phyloP scores from a whole-genome alignment of 2,113 vertebrate genomes.

The Oreochromis aureus region DNA sequence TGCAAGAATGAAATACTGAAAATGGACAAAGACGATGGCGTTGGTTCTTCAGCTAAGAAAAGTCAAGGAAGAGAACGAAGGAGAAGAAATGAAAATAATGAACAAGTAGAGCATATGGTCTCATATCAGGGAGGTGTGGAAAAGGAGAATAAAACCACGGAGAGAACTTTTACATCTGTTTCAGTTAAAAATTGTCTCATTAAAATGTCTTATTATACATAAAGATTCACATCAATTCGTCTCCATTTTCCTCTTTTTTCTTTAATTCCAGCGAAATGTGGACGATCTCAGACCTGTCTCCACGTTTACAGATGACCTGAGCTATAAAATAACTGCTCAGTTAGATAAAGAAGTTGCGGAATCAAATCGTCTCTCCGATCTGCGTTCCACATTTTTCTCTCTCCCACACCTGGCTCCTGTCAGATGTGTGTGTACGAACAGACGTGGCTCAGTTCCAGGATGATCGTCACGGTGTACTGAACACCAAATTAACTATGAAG shows the following conservation, averaged over 20 bases:
- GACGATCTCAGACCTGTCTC: accelerated
- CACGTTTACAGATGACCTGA: neutral
- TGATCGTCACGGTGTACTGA: neutral
- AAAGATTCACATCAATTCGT: neutral
- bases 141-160: neutral
- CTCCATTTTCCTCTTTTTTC: neutral
- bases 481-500: constrained; percentile 4
- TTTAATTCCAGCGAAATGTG: neutral
- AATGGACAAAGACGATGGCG: neutral
- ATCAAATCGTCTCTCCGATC: neutral
- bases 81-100: neutral
- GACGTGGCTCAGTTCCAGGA: neutral
- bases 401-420: neutral
- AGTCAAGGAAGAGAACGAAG: neutral
- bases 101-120: neutral
- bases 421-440: neutral
- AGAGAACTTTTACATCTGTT: neutral
- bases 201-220: neutral
- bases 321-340: neutral
- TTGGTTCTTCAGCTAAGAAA: neutral
- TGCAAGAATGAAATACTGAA: neutral
- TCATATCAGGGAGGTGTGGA: neutral
- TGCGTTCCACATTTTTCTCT: neutral
- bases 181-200: neutral
- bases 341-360: neutral